Conservation (phyloP, 2,113 vertebrate genomes). For the Ictidomys tridecemlineatus region DNA sequence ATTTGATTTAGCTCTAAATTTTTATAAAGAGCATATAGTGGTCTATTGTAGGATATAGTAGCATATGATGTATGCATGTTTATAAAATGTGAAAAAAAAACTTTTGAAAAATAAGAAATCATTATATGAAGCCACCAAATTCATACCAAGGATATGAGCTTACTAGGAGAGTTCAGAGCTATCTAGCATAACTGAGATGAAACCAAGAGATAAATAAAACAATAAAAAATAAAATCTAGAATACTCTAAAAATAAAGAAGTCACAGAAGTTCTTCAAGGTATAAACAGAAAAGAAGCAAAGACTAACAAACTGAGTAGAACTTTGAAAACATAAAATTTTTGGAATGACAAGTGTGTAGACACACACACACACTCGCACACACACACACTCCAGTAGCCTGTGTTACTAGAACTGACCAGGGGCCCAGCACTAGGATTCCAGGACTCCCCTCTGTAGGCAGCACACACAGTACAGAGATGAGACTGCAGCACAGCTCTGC, state of each 20-base stretch:
- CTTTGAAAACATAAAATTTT: not conserved
- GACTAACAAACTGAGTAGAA: not conserved
- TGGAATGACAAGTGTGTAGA: not conserved
- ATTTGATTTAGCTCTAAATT: not conserved
- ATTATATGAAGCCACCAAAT: not conserved
- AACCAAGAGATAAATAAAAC: not conserved
- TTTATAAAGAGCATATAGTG: not conserved
- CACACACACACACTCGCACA: not conserved
- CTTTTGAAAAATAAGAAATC: not conserved
- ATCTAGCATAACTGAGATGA: not conserved
- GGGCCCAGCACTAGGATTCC: not conserved
- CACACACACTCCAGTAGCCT: not conserved
- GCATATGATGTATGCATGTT: not conserved
- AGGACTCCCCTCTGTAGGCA: not conserved
- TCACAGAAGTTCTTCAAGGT: not conserved
- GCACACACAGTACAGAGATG: not conserved
- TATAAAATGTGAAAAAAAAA: not conserved
- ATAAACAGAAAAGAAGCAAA: not conserved
- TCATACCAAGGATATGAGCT: not conserved
- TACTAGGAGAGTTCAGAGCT: not conserved
- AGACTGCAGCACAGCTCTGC: not conserved
- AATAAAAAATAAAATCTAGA: not conserved
- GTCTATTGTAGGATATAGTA: no score
- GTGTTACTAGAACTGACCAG: not conserved
- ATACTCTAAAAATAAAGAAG: not conserved